Conservation (phyloP, 2,888 invertebrate genomes). For the Dryobotodes eremita region DNA sequence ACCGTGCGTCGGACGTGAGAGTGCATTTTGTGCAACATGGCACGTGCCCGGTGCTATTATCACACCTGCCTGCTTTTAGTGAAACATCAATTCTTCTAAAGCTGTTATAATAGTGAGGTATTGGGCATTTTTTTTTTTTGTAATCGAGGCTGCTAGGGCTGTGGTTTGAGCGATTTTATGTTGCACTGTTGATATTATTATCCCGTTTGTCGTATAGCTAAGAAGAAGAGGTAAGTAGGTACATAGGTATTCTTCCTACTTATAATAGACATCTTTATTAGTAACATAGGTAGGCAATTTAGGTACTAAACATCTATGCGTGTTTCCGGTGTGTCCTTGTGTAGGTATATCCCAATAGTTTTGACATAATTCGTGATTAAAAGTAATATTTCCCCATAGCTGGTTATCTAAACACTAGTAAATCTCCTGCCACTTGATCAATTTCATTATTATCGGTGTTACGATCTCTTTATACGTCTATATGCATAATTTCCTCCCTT, state of each 20-base stretch:
- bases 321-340: background rate
- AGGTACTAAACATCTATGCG: background rate
- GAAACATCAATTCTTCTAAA: constrained; percentile 21
- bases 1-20: constrained; percentile 67
- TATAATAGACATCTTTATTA: background rate
- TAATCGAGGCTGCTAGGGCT: background rate
- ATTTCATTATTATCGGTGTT: constrained; percentile 29
- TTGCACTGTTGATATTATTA: background rate
- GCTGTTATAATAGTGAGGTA: constrained; percentile 26
- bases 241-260: background rate
- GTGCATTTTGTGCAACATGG: constrained; percentile 68
- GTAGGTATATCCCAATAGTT: background rate
- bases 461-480: constrained; percentile 45
- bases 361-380: background rate
- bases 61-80: constrained; percentile 60
- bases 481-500: constrained; percentile 74
- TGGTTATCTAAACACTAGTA: background rate
- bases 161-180: background rate
- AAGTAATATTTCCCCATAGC: background rate
- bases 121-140: background rate
- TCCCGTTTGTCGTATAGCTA: no score
- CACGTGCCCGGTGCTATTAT: constrained; percentile 50
- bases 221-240: background rate
- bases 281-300: background rate
- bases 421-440: constrained; percentile 2